phyloP scores from a whole-genome alignment of 2,113 vertebrate species.

The Arizona elegans region DNA sequence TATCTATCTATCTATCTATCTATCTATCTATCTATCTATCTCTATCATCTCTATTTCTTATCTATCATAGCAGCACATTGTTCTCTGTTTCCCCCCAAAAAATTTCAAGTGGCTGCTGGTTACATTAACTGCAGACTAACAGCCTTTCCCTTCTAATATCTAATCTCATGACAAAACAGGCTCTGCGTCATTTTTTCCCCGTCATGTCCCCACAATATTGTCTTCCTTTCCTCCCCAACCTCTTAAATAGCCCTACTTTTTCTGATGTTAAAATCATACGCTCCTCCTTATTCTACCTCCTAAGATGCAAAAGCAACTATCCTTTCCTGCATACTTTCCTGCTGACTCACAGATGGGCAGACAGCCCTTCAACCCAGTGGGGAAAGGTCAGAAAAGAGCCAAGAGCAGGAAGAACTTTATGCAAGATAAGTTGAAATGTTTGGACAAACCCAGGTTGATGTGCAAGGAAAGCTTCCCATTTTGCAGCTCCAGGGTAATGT shows the following conservation, averaged over 20 bases:
- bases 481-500: constrained; percentile 92
- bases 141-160: not conserved
- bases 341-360: not conserved
- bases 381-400: not conserved
- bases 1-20: no score
- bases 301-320: not conserved
- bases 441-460: constrained; percentile 85
- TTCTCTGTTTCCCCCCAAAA: not conserved
- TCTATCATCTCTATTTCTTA: not conserved
- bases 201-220: not conserved
- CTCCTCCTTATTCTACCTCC: not conserved
- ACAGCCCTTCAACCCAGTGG: not conserved
- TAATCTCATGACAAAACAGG: not conserved
- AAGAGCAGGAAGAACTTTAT: not conserved
- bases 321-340: not conserved
- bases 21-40: not conserved
- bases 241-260: not conserved
- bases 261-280: not conserved
- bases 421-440: not conserved
- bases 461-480: constrained; percentile 84
- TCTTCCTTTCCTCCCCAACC: not conserved
- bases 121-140: not conserved
- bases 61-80: not conserved
- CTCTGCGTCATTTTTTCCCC: not conserved
- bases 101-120: not conserved